Percentiles rank a stretch among this genome's conserved stretches.
phyloP scores from a whole-genome alignment of 2,113 vertebrate genomes.

The Trogon surrucura region DNA sequence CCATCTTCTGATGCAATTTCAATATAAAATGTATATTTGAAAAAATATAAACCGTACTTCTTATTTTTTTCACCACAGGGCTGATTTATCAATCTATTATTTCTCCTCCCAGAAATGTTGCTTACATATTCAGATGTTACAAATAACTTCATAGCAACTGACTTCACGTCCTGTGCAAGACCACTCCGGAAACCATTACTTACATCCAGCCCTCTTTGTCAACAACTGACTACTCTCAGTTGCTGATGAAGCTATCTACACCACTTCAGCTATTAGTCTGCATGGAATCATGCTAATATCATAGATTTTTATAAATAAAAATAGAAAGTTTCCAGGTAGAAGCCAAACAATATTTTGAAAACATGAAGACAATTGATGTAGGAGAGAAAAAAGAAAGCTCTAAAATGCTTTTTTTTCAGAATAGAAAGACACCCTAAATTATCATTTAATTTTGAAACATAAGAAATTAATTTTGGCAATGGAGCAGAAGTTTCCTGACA shows the following conservation, averaged over 20 bases:
- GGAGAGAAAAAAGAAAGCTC: not conserved
- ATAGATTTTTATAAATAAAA: not conserved
- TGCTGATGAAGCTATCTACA: not conserved
- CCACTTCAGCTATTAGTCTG: not conserved
- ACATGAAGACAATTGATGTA: not conserved
- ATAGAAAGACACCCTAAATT: accelerated
- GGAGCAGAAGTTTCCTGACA: not conserved
- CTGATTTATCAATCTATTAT: not conserved
- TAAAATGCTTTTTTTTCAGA: not conserved
- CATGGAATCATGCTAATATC: not conserved
- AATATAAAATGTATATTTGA: not conserved
- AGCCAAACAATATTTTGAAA: not conserved
- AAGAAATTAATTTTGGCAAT: not conserved
- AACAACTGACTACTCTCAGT: not conserved
- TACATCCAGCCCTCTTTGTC: not conserved
- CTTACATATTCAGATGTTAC: constrained; percentile 11
- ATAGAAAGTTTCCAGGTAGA: not conserved
- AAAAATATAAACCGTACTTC: not conserved
- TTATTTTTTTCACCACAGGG: not conserved
- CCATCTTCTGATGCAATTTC: not conserved
- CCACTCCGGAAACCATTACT: not conserved
- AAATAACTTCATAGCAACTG: constrained; percentile 10
- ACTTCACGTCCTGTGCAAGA: not conserved
- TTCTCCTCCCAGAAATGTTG: not conserved
- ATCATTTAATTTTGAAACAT: not conserved